Percentiles rank a stretch among this genome's conserved stretches.
These are phyloP conservation scores for Danio tinwini DNA, from an alignment of 2,797 vertebrate species.

Conservation along the genomic window DNA sequence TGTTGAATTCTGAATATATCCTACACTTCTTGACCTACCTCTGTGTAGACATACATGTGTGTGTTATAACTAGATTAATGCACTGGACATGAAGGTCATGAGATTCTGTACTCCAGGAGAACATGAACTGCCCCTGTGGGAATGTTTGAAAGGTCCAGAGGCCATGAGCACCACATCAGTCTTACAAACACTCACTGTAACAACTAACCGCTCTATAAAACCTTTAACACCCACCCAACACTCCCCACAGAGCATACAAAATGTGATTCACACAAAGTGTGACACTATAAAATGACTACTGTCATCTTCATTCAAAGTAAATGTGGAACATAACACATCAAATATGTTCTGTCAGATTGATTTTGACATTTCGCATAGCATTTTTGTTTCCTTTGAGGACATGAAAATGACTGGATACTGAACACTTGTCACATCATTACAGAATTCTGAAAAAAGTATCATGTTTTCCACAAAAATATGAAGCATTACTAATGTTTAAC, in stretches of 20 bases:
- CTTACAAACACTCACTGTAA: slow-evolving; percentile 27
- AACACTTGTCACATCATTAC: neutral
- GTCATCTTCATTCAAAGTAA: neutral
- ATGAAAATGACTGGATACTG: neutral
- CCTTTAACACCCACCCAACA: neutral
- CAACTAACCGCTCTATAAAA: slow-evolving; percentile 2
- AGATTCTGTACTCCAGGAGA: slow-evolving; percentile 12
- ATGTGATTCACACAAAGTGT: neutral
- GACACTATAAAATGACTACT: neutral
- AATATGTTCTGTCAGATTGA: neutral
- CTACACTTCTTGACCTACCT: neutral
- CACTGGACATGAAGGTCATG: slow-evolving; percentile 31
- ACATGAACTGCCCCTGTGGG: slow-evolving; percentile 35
- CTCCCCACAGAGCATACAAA: neutral
- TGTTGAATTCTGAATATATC: neutral
- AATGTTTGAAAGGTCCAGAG: slow-evolving; percentile 38
- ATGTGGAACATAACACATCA: neutral
- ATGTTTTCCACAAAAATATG: neutral
- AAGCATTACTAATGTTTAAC: neutral
- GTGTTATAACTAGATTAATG: slow-evolving; percentile 26
- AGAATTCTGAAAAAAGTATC: neutral
- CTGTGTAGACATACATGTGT: slow-evolving; percentile 9
- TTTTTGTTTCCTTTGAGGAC: neutral
- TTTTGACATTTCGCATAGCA: neutral
- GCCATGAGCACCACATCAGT: slow-evolving; percentile 35